These are phyloP conservation scores for Hippocampus barbouri DNA, from an alignment of 2,113 vertebrate genomes.

Conservation along the genomic window DNA sequence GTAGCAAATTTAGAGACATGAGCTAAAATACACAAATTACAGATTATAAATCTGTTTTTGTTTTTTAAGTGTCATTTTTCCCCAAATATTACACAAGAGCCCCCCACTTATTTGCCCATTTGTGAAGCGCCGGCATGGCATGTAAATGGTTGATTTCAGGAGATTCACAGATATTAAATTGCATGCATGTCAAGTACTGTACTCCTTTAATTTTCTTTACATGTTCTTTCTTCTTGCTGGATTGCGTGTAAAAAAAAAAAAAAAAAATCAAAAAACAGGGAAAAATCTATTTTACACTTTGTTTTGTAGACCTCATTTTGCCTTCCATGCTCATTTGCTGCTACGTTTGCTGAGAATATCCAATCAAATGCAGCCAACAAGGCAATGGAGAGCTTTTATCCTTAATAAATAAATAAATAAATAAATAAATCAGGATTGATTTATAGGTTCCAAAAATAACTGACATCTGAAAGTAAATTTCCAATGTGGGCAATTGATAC, in stretches of 20 bases:
- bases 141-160: slow-evolving; percentile 50
- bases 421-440: slow-evolving; percentile 7
- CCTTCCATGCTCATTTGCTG: slow-evolving; percentile 12
- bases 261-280: neutral
- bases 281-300: neutral
- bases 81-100: slow-evolving; percentile 6
- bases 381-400: slow-evolving; percentile 23
- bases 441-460: slow-evolving; percentile 17
- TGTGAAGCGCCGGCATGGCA: slow-evolving; percentile 55
- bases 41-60: slow-evolving; percentile 8
- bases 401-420: too few relatives aligned
- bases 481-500: slow-evolving; percentile 6
- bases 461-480: slow-evolving; percentile 26
- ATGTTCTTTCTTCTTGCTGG: neutral
- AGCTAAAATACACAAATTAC: slow-evolving; percentile 14
- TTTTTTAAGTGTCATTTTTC: slow-evolving; percentile 26
- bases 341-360: slow-evolving; percentile 27
- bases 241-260: neutral
- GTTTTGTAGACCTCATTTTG: slow-evolving; percentile 13
- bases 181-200: neutral
- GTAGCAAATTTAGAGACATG: slow-evolving; percentile 9
- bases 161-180: slow-evolving; percentile 18
- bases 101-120: slow-evolving; percentile 17
- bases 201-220: slow-evolving; percentile 9
- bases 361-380: slow-evolving; percentile 37